phyloP scores from a whole-genome alignment of 1,140 invertebrate genomes.

The Archegozetes longisetosus region DNA sequence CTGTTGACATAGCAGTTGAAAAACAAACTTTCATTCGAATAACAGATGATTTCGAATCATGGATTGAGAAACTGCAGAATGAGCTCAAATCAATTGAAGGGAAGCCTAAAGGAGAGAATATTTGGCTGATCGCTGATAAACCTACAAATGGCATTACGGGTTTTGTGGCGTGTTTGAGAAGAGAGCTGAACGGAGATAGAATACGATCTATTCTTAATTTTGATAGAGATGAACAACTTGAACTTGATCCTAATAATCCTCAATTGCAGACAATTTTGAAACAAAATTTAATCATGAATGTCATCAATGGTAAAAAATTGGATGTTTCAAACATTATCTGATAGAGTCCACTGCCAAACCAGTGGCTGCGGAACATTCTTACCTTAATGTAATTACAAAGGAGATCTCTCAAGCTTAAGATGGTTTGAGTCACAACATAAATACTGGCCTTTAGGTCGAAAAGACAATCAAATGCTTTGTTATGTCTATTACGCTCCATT shows the following conservation, averaged over 20 bases:
- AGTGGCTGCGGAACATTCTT: slow-evolving; percentile 56
- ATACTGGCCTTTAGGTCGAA: slow-evolving; percentile 27
- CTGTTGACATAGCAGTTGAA: too few relatives aligned
- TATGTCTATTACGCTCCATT: slow-evolving; percentile 38
- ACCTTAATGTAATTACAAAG: slow-evolving; percentile 69
- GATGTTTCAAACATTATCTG: slow-evolving; percentile 26
- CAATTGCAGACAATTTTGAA: too few relatives aligned
- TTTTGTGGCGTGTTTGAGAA: slow-evolving; percentile 67
- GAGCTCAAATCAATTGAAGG: too few relatives aligned
- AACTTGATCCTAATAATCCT: slow-evolving; percentile 1
- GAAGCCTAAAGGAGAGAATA: too few relatives aligned
- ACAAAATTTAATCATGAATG: too few relatives aligned
- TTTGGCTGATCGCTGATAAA: slow-evolving; percentile 23
- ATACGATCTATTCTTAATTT: slow-evolving; percentile 35
- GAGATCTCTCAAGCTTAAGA: slow-evolving; percentile 76
- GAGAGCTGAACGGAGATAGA: slow-evolving; percentile 57
- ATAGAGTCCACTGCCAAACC: slow-evolving; percentile 25
- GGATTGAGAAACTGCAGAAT: too few relatives aligned
- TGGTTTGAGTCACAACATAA: slow-evolving; percentile 79
- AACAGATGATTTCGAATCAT: too few relatives aligned
- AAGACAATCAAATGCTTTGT: slow-evolving; percentile 46
- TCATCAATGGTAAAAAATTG: slow-evolving; percentile 12
- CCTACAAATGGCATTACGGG: slow-evolving; percentile 53
- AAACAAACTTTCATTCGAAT: too few relatives aligned
- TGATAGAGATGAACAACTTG: not conserved